Evolutionary conservation across 2,113 vertebrate genomes (phyloP).

Genomic region (Condylura cristata): DNA sequence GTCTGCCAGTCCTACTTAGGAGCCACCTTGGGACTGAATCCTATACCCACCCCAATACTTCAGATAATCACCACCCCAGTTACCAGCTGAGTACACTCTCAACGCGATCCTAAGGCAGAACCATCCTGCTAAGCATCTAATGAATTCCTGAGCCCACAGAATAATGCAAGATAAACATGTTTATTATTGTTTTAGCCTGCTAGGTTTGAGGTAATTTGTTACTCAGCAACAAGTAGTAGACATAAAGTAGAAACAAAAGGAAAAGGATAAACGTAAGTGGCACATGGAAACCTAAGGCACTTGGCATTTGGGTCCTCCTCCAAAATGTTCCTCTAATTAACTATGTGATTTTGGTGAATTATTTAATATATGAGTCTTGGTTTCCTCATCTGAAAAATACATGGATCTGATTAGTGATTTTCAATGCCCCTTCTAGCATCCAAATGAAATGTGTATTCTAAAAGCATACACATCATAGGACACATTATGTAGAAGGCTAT

Average conservation of each 20-base stretch:
- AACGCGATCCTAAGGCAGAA: too few relatives aligned
- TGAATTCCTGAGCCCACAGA: background rate
- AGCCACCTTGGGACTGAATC: background rate
- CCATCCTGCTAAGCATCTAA: background rate
- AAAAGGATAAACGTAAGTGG: background rate
- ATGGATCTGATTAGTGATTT: background rate
- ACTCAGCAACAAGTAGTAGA: background rate
- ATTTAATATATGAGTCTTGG: background rate
- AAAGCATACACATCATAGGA: background rate
- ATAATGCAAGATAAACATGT: background rate
- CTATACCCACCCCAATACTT: background rate
- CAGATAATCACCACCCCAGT: background rate
- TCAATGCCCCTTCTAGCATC: background rate
- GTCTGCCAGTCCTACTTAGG: background rate
- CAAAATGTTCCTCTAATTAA: background rate
- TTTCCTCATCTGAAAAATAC: constrained; percentile 27
- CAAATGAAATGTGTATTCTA: constrained; percentile 33
- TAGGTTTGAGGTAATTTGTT: background rate
- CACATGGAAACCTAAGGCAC: background rate
- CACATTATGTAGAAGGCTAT: background rate
- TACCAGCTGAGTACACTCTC: background rate
- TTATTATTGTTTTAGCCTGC: background rate
- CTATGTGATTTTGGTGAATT: background rate
- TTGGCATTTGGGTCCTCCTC: background rate
- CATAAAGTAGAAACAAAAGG: background rate